Evolutionary conservation across 2,888 invertebrate species (phyloP).

Genomic region (Galerucella pusilla): DNA sequence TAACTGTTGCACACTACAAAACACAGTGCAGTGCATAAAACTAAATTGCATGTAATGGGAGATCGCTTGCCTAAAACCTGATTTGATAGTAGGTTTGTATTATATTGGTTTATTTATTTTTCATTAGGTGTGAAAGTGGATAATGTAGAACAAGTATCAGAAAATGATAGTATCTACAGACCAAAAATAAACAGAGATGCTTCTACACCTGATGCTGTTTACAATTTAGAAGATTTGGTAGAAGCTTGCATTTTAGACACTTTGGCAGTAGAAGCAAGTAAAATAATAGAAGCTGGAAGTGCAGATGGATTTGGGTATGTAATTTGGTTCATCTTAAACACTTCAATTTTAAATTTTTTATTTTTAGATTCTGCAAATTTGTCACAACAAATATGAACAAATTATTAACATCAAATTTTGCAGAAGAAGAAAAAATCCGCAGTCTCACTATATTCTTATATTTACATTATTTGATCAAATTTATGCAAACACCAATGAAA

Average conservation of each 20-base stretch:
- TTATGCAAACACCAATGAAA: constrained; percentile 52
- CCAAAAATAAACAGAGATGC: constrained; percentile 69
- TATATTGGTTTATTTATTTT: constrained; percentile 13
- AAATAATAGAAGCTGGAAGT: constrained; percentile 40
- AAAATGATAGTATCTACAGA: constrained; percentile 63
- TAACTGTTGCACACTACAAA: no score
- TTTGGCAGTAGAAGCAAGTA: constrained; percentile 51
- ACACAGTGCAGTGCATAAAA: no score
- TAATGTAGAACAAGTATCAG: constrained; percentile 40
- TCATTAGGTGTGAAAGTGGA: constrained; percentile 47
- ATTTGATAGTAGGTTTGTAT: neutral
- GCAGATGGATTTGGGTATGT: constrained; percentile 43
- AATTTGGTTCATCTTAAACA: neutral
- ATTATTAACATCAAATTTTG: constrained; percentile 42
- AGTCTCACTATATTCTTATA: constrained; percentile 58
- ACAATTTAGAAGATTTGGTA: constrained; percentile 65
- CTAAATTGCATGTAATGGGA: no score
- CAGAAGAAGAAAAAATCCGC: constrained; percentile 44
- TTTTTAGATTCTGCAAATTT: constrained; percentile 52
- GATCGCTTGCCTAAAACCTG: no score
- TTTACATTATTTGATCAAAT: constrained; percentile 58
- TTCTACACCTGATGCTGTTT: constrained; percentile 65
- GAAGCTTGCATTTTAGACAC: constrained; percentile 63
- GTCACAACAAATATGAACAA: constrained; percentile 46
- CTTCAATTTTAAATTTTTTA: constrained; percentile 9